phyloP scores from a whole-genome alignment of 2,888 invertebrate genomes.

The Phortica okadai region DNA sequence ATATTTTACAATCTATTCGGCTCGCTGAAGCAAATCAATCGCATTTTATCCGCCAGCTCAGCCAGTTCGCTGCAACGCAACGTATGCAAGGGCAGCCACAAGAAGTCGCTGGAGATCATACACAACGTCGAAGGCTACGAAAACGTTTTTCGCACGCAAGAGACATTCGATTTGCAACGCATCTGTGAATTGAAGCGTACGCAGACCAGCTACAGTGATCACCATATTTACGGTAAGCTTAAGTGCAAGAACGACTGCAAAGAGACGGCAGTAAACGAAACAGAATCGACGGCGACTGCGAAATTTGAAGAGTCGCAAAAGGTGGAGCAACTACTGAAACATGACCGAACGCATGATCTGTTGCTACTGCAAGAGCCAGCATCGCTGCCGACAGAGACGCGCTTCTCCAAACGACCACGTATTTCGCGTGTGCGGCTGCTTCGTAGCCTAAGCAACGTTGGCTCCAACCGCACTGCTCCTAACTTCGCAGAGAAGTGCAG shows the following conservation, averaged over 20 bases:
- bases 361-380: conserved; percentile 7
- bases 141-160: conserved; percentile 73
- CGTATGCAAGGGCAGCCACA: conserved; percentile 13
- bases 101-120: conserved; percentile 68
- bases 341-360: conserved; percentile 14
- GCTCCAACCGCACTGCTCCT: not conserved
- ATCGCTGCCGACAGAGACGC: conserved; percentile 42
- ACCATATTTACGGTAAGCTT: conserved; percentile 73
- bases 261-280: conserved; percentile 24
- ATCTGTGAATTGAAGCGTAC: conserved; percentile 72
- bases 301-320: not conserved
- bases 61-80: conserved; percentile 53
- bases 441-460: conserved; percentile 15
- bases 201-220: conserved; percentile 70
- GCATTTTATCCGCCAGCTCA: conserved; percentile 41
- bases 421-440: conserved; percentile 56
- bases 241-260: conserved; percentile 32
- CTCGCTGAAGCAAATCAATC: conserved; percentile 64
- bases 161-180: conserved; percentile 73
- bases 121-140: conserved; percentile 73
- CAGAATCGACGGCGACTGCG: conserved; percentile 31
- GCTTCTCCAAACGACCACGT: conserved; percentile 44
- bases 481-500: not conserved
- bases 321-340: not conserved
- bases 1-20: conserved; percentile 63